Conservation (phyloP, 2,888 invertebrate species). For the Parnassius mnemosyne region DNA sequence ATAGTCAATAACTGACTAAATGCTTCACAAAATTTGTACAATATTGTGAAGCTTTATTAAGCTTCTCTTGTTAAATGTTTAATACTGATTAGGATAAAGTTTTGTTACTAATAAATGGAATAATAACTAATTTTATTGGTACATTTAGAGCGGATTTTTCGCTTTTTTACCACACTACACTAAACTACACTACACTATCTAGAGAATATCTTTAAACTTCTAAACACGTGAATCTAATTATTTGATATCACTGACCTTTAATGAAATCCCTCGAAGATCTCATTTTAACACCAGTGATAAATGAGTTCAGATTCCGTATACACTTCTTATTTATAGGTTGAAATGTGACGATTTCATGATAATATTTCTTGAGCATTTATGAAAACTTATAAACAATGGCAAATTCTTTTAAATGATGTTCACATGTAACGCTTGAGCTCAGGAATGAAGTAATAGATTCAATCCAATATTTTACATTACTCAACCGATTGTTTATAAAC, state of each 20-base stretch:
- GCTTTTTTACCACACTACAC: no score
- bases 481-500: conserved; percentile 24
- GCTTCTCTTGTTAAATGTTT: not conserved
- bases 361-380: conserved; percentile 28
- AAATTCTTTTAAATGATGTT: conserved; percentile 34
- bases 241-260: conserved; percentile 35
- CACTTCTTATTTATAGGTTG: conserved; percentile 41
- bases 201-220: not conserved
- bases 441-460: conserved; percentile 27
- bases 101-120: no score
- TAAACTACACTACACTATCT: no score
- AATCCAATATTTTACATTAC: conserved; percentile 21
- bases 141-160: no score
- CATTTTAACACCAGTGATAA: conserved; percentile 39
- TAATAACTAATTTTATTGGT: no score
- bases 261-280: conserved; percentile 37
- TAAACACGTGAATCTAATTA: not conserved
- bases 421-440: conserved; percentile 27
- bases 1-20: conserved; percentile 22
- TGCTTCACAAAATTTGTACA: conserved; percentile 23
- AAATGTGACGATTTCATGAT: conserved; percentile 33
- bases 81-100: not conserved
- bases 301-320: conserved; percentile 41
- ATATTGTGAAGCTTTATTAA: conserved; percentile 11
- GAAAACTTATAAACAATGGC: conserved; percentile 36